A percentile compares a stretch with the other conserved stretches of the same genome.
These are phyloP conservation scores for Myiopsitta monachus DNA, from an alignment of 2,113 vertebrate species.

Conservation along the genomic window DNA sequence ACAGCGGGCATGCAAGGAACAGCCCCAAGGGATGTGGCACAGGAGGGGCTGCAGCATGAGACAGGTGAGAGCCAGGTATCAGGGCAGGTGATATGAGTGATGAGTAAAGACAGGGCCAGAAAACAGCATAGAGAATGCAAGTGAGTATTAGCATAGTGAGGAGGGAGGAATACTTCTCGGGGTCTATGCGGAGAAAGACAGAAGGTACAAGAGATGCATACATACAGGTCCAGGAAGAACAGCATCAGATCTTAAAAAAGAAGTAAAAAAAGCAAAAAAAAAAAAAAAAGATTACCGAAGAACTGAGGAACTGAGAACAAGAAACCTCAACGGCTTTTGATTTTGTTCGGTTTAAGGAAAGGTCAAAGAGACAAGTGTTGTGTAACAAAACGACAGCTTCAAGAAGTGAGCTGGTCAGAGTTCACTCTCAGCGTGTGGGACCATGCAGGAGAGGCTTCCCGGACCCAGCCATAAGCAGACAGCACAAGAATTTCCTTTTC, in stretches of 20 bases:
- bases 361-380: background rate
- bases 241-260: background rate
- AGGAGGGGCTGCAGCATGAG: background rate
- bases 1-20: background rate
- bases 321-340: background rate
- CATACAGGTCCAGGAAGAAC: background rate
- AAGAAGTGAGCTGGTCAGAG: background rate
- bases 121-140: background rate
- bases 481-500: background rate
- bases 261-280: background rate
- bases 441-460: background rate
- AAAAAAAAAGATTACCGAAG: background rate
- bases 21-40: background rate
- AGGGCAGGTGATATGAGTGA: background rate
- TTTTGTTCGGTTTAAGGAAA: background rate
- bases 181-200: rapidly evolving
- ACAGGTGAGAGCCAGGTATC: background rate
- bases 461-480: rapidly evolving
- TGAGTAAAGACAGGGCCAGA: background rate
- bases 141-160: background rate
- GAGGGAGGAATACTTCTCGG: background rate
- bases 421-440: background rate
- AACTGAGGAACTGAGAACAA: background rate
- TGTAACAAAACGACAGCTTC: background rate
- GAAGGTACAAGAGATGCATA: background rate